Evolutionary conservation across 64 coral and sea anemone genomes (phyloP), one percentile per base, ranked within the genome.

Genomic region (Acropora yongei): DNA sequence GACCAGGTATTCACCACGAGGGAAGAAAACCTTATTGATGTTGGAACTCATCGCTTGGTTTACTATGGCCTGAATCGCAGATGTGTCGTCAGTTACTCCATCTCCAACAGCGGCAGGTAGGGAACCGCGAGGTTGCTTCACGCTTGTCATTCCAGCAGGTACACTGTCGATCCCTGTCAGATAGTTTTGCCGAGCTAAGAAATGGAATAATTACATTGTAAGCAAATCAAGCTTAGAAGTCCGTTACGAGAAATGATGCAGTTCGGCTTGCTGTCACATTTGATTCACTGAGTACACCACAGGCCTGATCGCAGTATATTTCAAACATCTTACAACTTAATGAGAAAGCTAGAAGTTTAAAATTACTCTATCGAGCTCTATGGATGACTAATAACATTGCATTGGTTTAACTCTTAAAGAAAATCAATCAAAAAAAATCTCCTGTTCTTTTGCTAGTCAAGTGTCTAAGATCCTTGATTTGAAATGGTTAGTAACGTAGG

Each of bases 1-100:
- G 8, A 89, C 61, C 13, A 78, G 39, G 60, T 89, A 89, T 63
- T 63, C 51, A 44, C 88, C 88, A 79, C 55, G 88, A 65, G 88
- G 88, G 19, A 89, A 89, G 75, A 63, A 89, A 47, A 89, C 84
- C 84, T 55, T 5, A 16, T 68, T 78, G 5, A 65, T 68, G 18
- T 11, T 19, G 47, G 49, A 14, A 7, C 75, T 43, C 68, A 14
- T 41, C 17, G 53, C 30, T 6, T 47, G 60, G 55, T 80, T 46
- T 9, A 89, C 17, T 50, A 89, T 78, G 17, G 73, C 75, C 76
- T 80, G 75, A 11, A 89, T 77, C 6, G 88, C 88, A 2, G 2
- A 14, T 6, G 88, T 78, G 57, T 79, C 60, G 41, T 89, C 88
- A 0, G 41, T 66, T 68, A 8, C n/a, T 69, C 88, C 75, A 80